Base-by-base conservation (phyloP, 2,797 vertebrate species). In the Odontamblyopus lacepedii region DNA sequence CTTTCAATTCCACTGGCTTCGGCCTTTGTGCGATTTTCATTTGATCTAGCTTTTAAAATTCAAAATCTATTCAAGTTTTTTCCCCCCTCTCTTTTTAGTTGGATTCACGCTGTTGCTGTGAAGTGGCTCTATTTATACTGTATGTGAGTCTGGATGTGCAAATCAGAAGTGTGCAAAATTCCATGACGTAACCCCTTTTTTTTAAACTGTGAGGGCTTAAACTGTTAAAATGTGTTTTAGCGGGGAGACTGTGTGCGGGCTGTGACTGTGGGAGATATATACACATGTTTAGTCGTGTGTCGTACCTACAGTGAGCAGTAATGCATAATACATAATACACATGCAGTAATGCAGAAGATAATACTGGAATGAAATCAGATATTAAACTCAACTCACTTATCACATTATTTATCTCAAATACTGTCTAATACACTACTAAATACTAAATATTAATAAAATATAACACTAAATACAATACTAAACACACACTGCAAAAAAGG, bases 1-100 rank as follows among this genome's bases (percentile, higher is more conserved):
- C 93, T 95, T 93, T 93, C 94, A 94, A 94, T 95, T 95, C 94
- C 91, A 94, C 93, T 94, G 91, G 90, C 92, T 88, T 86, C 83
- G 82, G 92, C 92, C 90, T 94, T 95, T 95, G 93, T 95, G 92
- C 61, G 89, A 93, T 94, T 94, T 94, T 90, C 89, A 94, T 95
- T 94, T 95, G 94, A 95, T 95, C 93, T 94, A 72, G 91, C 92
- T 92, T 94, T 94, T 94, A 93, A 94, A 95, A 93, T 94, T 92
- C 91, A 85, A 94, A 95, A 94, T 93, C 92, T 94, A 94, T 94
- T 94, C 93, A 95, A 90, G 90, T 83, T 90, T 92, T 92, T 48
- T 51, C 19, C n/a, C n/a, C 12, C 41, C 26, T 23, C n/a, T 53
- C 29, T 55, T 67, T 93, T 89, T 82, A 82, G 83, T 89, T 89